These are phyloP conservation scores for Tapirus terrestris DNA, from an alignment of 2,113 vertebrate genomes.

Conservation along the genomic window DNA sequence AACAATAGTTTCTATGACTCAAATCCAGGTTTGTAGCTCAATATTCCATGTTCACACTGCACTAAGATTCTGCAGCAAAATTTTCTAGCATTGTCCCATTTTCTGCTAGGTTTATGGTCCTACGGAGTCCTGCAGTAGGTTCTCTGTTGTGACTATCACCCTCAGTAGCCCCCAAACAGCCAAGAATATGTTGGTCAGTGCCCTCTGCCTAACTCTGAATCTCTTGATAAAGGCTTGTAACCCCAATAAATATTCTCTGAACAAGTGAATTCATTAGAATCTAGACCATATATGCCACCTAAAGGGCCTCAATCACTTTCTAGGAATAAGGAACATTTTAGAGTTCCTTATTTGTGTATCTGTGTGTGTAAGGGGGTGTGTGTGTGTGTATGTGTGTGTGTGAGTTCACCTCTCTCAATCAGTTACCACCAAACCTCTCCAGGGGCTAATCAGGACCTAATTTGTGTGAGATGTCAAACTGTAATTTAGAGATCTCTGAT, in stretches of 20 bases:
- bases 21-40: not conserved
- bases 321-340: not conserved
- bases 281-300: not conserved
- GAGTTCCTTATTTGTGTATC: not conserved
- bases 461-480: slow-evolving; percentile 19
- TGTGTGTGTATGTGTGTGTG: accelerated
- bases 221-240: not conserved
- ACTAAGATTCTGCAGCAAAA: not conserved
- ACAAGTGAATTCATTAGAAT: not conserved
- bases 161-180: not conserved
- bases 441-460: slow-evolving; percentile 20
- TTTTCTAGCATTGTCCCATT: not conserved
- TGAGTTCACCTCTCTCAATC: not conserved
- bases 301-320: not conserved
- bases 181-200: not conserved
- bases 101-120: not conserved
- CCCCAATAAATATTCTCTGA: not conserved
- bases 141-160: not conserved
- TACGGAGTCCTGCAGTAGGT: not conserved
- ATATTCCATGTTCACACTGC: not conserved
- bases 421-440: not conserved
- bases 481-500: slow-evolving; percentile 50
- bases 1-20: not conserved
- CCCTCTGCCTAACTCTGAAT: not conserved
- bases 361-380: too few species aligned